Evolutionary conservation across 2,888 invertebrate species (phyloP).

Genomic region (Vanessa cardui): DNA sequence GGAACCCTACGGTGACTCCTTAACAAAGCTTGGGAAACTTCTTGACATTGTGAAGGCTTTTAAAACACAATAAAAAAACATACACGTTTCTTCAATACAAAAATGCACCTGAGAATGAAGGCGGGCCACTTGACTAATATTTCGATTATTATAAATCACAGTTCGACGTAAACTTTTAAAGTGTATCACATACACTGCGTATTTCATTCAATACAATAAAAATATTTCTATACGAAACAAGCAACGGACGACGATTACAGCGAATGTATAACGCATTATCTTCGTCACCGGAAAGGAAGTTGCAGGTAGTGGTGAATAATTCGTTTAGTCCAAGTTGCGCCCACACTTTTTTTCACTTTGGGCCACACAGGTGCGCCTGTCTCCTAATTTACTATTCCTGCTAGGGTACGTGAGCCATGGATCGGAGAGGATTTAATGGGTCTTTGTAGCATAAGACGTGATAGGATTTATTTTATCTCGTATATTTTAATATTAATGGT

Average conservation of each 20-base stretch:
- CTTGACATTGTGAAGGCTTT: conserved; percentile 70
- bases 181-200: conserved; percentile 47
- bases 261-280: conserved; percentile 37
- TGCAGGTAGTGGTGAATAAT: conserved; percentile 80
- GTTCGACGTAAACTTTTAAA: conserved; percentile 45
- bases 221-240: conserved; percentile 21
- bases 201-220: background rate
- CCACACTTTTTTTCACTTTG: conserved; percentile 70
- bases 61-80: conserved; percentile 75
- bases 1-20: conserved; percentile 66
- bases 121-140: conserved; percentile 81
- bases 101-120: conserved; percentile 83
- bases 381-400: conserved; percentile 78
- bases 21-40: conserved; percentile 75
- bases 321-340: conserved; percentile 80
- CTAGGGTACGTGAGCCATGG: conserved; percentile 57
- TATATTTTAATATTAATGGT: conserved; percentile 44
- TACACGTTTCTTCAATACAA: conserved; percentile 78
- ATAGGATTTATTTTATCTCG: conserved; percentile 48
- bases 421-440: conserved; percentile 55
- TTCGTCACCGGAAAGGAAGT: conserved; percentile 54
- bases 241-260: conserved; percentile 48
- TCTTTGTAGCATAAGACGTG: conserved; percentile 60
- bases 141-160: conserved; percentile 74
- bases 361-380: conserved; percentile 80